phyloP scores from a whole-genome alignment of 30 jellyfish, hydroid and myxozoan species.

The Chironex yamaguchii region DNA sequence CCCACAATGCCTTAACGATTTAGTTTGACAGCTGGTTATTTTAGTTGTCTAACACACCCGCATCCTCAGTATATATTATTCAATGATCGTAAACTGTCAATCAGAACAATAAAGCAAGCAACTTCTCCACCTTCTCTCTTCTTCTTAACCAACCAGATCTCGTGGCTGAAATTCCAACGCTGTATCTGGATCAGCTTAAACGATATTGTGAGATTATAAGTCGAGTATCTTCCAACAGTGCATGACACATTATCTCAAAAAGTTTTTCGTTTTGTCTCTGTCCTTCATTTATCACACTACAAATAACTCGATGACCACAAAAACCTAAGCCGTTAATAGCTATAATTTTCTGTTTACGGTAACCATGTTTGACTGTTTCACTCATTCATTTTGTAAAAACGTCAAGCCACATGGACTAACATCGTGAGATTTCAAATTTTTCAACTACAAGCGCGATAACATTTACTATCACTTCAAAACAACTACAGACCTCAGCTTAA shows the following conservation, averaged over 20 bases:
- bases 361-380: conserved; percentile 45
- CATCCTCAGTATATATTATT: neutral
- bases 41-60: conserved; percentile 16
- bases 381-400: conserved; percentile 53
- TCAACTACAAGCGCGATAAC: conserved; percentile 4
- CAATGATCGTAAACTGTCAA: conserved; percentile 15
- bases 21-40: conserved; percentile 86
- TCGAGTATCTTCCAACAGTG: neutral
- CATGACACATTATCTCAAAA: neutral
- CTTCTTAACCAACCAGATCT: conserved; percentile 1
- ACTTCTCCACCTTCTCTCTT: conserved; percentile 69
- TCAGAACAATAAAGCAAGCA: conserved; percentile 52
- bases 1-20: conserved; percentile 79
- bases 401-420: conserved; percentile 60
- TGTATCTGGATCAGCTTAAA: neutral
- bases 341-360: conserved; percentile 76
- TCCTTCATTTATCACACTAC: conserved; percentile 58
- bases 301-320: conserved; percentile 70
- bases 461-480: neutral
- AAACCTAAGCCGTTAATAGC: conserved; percentile 77
- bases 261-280: conserved; percentile 3
- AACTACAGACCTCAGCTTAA: neutral
- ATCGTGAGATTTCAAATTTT: conserved; percentile 44
- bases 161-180: conserved; percentile 1
- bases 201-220: neutral